Percentiles rank a stretch among this genome's conserved stretches.
Conservation (phyloP, 2,797 vertebrate species). For the Argya squamiceps region DNA sequence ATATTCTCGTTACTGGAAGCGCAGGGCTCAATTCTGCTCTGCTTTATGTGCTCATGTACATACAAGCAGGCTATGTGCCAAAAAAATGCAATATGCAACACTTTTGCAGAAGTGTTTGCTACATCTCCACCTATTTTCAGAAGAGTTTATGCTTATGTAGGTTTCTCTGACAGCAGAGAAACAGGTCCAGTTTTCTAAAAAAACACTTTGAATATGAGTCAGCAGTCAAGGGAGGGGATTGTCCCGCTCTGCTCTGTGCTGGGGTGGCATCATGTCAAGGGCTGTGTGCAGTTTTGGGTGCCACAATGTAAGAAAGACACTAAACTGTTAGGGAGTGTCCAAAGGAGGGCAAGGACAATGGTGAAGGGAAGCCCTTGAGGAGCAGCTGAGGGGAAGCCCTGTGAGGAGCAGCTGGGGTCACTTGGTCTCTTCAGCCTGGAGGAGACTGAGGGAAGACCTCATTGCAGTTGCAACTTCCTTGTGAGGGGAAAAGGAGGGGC, state of each 20-base stretch:
- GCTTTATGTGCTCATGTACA: neutral
- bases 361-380: neutral
- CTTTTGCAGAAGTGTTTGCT: neutral
- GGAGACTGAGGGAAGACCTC: neutral
- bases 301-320: neutral
- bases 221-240: neutral
- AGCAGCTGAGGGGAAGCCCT: rapidly evolving
- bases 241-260: rapidly evolving
- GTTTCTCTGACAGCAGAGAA: slow-evolving; percentile 1
- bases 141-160: neutral
- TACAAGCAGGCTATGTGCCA: neutral
- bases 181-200: neutral
- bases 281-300: rapidly evolving
- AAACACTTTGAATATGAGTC: neutral
- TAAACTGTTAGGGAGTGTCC: neutral
- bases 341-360: neutral
- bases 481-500: rapidly evolving
- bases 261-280: rapidly evolving
- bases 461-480: rapidly evolving
- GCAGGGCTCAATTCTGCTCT: neutral
- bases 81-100: neutral
- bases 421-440: neutral
- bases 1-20: neutral
- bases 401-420: rapidly evolving
- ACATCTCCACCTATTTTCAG: neutral